These are phyloP conservation scores for Opisthograptis luteolata DNA, from an alignment of 2,888 invertebrate genomes.

Conservation along the genomic window DNA sequence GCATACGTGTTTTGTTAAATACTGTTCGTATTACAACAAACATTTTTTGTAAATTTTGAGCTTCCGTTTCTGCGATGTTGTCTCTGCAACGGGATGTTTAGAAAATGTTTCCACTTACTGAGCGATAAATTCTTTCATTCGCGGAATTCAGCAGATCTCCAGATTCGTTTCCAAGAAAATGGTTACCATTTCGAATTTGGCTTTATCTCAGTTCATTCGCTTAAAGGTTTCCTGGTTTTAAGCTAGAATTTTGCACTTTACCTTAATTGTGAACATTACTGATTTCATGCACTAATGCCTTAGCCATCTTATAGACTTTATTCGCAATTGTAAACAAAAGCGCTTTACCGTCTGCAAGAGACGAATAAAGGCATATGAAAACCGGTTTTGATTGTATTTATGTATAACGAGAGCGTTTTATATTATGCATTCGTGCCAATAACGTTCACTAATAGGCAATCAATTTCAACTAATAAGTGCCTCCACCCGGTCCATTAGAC, in stretches of 20 bases:
- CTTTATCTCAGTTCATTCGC: neutral
- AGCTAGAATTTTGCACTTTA: no score
- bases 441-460: constrained; percentile 8
- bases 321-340: no score
- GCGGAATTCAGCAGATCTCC: constrained; percentile 1
- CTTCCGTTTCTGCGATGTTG: neutral
- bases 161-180: constrained; percentile 16
- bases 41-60: no score
- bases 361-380: neutral
- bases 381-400: no score
- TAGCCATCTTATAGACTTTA: no score
- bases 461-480: constrained; percentile 15
- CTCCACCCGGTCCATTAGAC: constrained; percentile 24
- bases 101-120: neutral
- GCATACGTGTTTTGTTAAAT: no score
- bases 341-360: no score
- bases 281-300: no score
- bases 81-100: neutral
- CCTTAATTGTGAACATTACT: no score
- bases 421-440: constrained; percentile 6
- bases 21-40: no score
- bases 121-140: constrained; percentile 6
- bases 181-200: constrained; percentile 2
- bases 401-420: neutral
- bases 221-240: no score